Base-by-base conservation (phyloP, 2,888 invertebrate genomes). In the Protonemura montana region DNA sequence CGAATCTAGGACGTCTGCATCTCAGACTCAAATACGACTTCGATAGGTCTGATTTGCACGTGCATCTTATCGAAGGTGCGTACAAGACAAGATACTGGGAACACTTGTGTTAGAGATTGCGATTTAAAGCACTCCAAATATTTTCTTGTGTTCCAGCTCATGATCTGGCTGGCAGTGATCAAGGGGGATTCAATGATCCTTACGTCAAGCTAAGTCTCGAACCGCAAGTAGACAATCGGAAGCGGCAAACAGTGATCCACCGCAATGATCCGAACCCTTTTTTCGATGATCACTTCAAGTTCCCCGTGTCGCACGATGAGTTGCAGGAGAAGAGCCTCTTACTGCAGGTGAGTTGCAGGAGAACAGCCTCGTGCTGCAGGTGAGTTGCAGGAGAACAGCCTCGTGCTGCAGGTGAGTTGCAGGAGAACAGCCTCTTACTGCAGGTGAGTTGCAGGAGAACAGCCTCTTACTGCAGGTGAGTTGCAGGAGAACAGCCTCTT, bases 281-380 rank as follows among this genome's bases (percentile, higher is more conserved):
- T 91, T 98, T 97, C 91, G 96, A 98, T 92, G 97, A 98, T 90
- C 96, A 96, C 90, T 98, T 98, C 92, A 98, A 97, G 92, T 98
- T 98, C 90, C 97, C 98, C 0, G 96, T 98, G 10, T 96, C 97
- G 21, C 96, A 96, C 89, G 97, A 98, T 89, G 97, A 98, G 88
- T 92, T 98, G 81, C 94, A 95, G 85, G 96, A 96, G 87, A 97
- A 96, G 91, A 95, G 94, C 29, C 92, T 97, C 84, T 91, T 95
- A 87, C 91, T 96, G n/a, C 96, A 96, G 92, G 95, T 94, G 88
- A 89, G 83, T 21, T 0, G 3, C 35, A n/a, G 35, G 10, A 6
- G 35, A 35, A 10, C 5, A 30, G 83, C 35, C 35, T 35, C 84
- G 91, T 95, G 87, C 91, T 96, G n/a, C 96, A 96, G 92, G 95